phyloP scores from a whole-genome alignment of 1,140 invertebrate species.

The Carposina sasakii region DNA sequence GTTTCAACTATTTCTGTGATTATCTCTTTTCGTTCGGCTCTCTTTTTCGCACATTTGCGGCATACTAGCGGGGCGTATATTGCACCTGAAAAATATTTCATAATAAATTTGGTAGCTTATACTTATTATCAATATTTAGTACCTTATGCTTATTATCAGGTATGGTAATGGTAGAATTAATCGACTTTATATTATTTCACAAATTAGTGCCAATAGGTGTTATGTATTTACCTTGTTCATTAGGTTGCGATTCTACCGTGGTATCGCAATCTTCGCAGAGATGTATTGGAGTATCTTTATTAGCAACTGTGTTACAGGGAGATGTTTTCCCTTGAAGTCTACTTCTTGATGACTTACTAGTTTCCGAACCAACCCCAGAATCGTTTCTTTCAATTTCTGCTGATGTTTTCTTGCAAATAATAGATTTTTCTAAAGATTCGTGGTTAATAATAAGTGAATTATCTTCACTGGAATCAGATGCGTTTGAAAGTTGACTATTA shows the following conservation, averaged over 20 bases:
- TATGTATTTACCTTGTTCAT: conserved; percentile 73
- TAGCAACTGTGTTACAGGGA: conserved; percentile 50
- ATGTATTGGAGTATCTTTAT: conserved; percentile 71
- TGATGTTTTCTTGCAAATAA: conserved; percentile 71
- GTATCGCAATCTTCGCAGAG: conserved; percentile 86
- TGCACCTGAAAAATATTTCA: conserved; percentile 76
- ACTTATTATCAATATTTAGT: conserved; percentile 9
- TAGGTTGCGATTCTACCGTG: conserved; percentile 78
- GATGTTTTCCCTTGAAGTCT: conserved; percentile 75
- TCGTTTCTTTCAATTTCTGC: conserved; percentile 90
- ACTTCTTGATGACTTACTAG: conserved; percentile 88
- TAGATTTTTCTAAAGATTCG: conserved; percentile 68
- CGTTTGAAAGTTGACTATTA: conserved; percentile 73
- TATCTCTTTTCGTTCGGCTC: conserved; percentile 93
- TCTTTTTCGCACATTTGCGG: conserved; percentile 88
- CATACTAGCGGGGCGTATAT: conserved; percentile 87
- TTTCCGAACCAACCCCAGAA: conserved; percentile 94
- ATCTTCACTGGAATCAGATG: conserved; percentile 81
- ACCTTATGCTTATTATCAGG: too few species aligned
- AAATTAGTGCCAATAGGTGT: too few species aligned
- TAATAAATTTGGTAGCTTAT: conserved; percentile 11
- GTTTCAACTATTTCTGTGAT: conserved; percentile 97
- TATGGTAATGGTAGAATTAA: too few species aligned
- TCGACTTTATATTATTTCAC: too few species aligned
- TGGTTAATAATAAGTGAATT: conserved; percentile 76